Evolutionary conservation across 2,888 invertebrate species (phyloP).

Genomic region (Orthosia gothica): DNA sequence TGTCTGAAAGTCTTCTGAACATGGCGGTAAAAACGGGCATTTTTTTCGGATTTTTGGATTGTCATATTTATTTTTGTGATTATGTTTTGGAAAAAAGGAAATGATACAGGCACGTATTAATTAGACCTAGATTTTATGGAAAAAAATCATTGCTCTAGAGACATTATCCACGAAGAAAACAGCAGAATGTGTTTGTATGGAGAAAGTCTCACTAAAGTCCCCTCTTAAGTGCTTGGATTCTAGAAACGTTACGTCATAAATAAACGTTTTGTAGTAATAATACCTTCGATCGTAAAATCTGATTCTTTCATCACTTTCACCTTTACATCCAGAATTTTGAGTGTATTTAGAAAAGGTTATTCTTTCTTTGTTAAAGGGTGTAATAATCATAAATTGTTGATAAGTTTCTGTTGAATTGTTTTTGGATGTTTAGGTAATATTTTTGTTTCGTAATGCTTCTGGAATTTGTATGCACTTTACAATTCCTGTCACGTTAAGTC

Average conservation of each 20-base stretch:
- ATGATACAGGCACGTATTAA: no score
- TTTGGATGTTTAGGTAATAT: neutral
- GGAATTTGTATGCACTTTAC: neutral
- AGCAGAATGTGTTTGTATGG: no score
- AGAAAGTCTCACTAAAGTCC: no score
- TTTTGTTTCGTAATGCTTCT: slow-evolving; percentile 1
- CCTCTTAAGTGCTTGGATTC: slow-evolving; percentile 72
- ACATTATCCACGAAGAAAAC: no score
- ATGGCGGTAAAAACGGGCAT: no score
- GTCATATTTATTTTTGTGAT: no score
- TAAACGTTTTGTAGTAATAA: slow-evolving; percentile 60
- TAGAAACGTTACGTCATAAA: slow-evolving; percentile 74
- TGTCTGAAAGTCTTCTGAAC: no score
- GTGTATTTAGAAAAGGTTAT: slow-evolving; percentile 9
- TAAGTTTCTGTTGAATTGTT: neutral
- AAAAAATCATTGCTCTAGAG: no score
- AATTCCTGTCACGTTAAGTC: no score
- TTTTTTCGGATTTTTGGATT: no score
- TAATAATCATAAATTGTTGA: slow-evolving; percentile 22
- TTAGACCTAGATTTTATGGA: no score
- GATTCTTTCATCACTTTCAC: slow-evolving; percentile 71
- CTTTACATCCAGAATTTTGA: slow-evolving; percentile 38
- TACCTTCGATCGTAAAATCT: slow-evolving; percentile 68
- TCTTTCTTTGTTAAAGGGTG: slow-evolving; percentile 2
- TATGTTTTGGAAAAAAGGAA: no score